These are phyloP conservation scores for Drosophila mulleri DNA, from an alignment of 2,888 invertebrate genomes.

Conservation along the genomic window DNA sequence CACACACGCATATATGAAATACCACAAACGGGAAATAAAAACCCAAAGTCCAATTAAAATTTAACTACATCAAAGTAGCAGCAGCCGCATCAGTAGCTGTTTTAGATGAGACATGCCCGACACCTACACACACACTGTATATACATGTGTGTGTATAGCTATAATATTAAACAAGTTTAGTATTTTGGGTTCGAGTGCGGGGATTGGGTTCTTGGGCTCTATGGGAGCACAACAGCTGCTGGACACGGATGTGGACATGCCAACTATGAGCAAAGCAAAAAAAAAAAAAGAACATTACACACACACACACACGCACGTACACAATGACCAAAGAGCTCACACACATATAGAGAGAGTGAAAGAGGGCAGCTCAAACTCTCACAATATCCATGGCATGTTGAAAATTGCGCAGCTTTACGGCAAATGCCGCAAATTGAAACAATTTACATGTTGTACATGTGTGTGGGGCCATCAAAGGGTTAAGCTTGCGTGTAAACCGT, in stretches of 20 bases:
- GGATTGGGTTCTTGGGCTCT: conserved; percentile 38
- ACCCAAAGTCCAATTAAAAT: conserved; percentile 82
- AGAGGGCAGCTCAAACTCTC: conserved; percentile 11
- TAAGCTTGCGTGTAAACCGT: conserved; percentile 76
- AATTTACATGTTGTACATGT: conserved; percentile 79
- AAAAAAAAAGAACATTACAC: conserved; percentile 10
- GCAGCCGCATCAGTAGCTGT: conserved; percentile 64
- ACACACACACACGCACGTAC: conserved; percentile 6
- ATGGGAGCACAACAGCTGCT: conserved; percentile 76
- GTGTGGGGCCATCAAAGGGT: conserved; percentile 76
- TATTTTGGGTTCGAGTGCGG: conserved; percentile 57
- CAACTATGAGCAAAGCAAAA: conserved; percentile 55
- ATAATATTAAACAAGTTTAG: conserved; percentile 79
- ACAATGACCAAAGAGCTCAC: conserved; percentile 27
- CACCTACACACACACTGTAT: conserved; percentile 25
- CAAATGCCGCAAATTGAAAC: conserved; percentile 82
- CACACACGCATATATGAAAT: conserved; percentile 57
- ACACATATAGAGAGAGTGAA: conserved; percentile 4
- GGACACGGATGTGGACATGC: conserved; percentile 65
- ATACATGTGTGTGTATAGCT: background rate
- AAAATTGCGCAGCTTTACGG: conserved; percentile 79
- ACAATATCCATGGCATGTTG: conserved; percentile 73
- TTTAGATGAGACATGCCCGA: conserved; percentile 59
- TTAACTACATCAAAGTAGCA: conserved; percentile 82
- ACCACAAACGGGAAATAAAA: conserved; percentile 70